phyloP scores from a whole-genome alignment of 2,888 invertebrate species.

The Dascillus cervinus region DNA sequence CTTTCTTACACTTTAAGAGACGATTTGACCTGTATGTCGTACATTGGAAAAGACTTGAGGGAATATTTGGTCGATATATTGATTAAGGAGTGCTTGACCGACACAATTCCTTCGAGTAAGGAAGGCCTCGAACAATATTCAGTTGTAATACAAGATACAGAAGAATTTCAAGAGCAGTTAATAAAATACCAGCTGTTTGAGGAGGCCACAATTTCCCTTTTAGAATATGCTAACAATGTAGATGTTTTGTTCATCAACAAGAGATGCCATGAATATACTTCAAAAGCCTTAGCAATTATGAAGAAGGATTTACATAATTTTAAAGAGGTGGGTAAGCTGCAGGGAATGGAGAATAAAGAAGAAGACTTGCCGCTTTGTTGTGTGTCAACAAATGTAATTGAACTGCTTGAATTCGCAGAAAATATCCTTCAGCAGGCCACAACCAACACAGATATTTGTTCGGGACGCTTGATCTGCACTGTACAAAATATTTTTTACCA shows the following conservation, averaged over 20 bases:
- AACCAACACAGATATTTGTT: conserved; percentile 52
- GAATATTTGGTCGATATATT: conserved; percentile 56
- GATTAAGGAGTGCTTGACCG: conserved; percentile 64
- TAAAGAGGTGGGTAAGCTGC: conserved; percentile 46
- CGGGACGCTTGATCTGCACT: conserved; percentile 59
- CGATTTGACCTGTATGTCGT: conserved; percentile 45
- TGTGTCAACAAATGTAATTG: conserved; percentile 55
- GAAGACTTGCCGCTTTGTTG: conserved; percentile 50
- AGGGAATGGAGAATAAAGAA: conserved; percentile 39
- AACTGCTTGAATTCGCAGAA: conserved; percentile 56
- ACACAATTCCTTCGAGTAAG: conserved; percentile 69
- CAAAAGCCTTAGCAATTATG: conserved; percentile 64
- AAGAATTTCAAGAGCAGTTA: conserved; percentile 58
- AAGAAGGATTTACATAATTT: conserved; percentile 73
- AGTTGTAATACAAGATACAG: conserved; percentile 54
- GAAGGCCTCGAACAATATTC: conserved; percentile 59
- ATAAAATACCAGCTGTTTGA: conserved; percentile 52
- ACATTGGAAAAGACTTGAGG: conserved; percentile 50
- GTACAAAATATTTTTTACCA: conserved; percentile 66
- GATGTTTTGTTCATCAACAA: conserved; percentile 70
- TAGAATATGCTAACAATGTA: conserved; percentile 64
- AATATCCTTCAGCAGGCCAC: conserved; percentile 60
- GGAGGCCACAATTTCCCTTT: conserved; percentile 49
- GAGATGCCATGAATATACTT: conserved; percentile 63
- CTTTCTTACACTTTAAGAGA: conserved; percentile 46